Conservation (phyloP, 1,140 invertebrate species). For the Diuraphis noxia region DNA sequence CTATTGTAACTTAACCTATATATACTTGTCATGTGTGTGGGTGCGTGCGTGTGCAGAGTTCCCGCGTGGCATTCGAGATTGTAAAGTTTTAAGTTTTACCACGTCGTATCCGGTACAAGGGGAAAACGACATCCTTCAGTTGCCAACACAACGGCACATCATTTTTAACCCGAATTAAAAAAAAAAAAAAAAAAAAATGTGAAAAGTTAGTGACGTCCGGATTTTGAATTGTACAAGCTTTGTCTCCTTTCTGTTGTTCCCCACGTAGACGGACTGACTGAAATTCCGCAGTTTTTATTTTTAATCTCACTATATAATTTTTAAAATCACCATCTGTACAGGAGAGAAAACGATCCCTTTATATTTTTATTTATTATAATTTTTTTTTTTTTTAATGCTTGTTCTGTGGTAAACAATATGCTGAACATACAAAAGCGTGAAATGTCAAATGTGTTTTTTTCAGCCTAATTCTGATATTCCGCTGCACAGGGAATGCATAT, state of each 20-base stretch:
- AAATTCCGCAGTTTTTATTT: slow-evolving; percentile 42
- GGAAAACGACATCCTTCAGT: slow-evolving; percentile 22
- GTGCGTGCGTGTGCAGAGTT: not conserved
- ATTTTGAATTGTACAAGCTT: slow-evolving; percentile 47
- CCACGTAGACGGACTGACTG: not conserved
- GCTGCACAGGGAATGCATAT: not conserved
- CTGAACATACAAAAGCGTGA: not conserved
- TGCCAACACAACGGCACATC: slow-evolving; percentile 34
- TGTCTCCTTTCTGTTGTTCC: slow-evolving; percentile 27
- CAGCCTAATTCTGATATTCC: not conserved
- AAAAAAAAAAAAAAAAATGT: slow-evolving; percentile 32
- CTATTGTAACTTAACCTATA: not conserved
- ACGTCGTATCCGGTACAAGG: slow-evolving; percentile 40
- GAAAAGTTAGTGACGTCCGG: slow-evolving; percentile 51
- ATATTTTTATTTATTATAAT: not conserved
- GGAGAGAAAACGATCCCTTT: slow-evolving; percentile 1
- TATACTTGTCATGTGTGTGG: not conserved
- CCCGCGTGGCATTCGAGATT: not conserved
- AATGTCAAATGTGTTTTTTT: not conserved
- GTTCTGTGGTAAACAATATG: not conserved
- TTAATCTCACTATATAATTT: slow-evolving; percentile 17
- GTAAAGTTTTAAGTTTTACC: slow-evolving; percentile 41
- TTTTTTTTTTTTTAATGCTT: slow-evolving; percentile 40
- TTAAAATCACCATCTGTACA: not conserved
- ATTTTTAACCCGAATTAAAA: slow-evolving; percentile 53